phyloP scores from a whole-genome alignment of 2,113 vertebrate species.

The Orthonyx spaldingii region DNA sequence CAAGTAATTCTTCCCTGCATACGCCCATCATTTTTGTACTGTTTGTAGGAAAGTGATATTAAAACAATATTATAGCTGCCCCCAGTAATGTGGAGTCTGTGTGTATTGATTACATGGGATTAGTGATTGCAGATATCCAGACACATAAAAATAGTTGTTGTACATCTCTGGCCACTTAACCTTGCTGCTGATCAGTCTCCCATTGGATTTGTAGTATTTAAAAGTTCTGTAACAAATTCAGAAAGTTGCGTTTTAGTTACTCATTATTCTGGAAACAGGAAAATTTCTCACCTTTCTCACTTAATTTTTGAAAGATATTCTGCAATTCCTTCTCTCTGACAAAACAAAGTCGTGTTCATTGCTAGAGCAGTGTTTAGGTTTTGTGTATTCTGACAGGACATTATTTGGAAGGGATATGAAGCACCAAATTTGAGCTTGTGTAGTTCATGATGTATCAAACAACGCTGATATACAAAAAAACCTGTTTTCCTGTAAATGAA shows the following conservation, averaged over 20 bases:
- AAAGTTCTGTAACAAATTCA: neutral
- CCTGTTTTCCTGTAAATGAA: neutral
- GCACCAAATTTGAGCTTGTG: neutral
- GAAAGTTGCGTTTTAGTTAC: neutral
- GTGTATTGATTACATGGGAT: neutral
- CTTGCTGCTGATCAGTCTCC: neutral
- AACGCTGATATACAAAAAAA: neutral
- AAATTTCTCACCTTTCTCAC: neutral
- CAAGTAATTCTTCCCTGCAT: neutral
- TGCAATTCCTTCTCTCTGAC: neutral
- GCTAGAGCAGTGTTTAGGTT: neutral
- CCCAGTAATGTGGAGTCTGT: neutral
- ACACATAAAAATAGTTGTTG: neutral
- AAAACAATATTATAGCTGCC: neutral
- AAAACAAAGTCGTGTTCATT: neutral
- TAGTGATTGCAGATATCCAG: neutral
- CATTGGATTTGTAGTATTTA: neutral
- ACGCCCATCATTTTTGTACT: accelerated
- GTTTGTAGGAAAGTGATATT: neutral
- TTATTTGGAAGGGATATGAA: neutral
- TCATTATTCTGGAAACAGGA: neutral
- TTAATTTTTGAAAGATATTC: neutral
- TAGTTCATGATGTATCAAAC: neutral
- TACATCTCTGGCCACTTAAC: neutral
- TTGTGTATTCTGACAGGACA: neutral